These are phyloP conservation scores for Eupithecia subfuscata DNA, from an alignment of 2,888 invertebrate genomes.

Conservation along the genomic window DNA sequence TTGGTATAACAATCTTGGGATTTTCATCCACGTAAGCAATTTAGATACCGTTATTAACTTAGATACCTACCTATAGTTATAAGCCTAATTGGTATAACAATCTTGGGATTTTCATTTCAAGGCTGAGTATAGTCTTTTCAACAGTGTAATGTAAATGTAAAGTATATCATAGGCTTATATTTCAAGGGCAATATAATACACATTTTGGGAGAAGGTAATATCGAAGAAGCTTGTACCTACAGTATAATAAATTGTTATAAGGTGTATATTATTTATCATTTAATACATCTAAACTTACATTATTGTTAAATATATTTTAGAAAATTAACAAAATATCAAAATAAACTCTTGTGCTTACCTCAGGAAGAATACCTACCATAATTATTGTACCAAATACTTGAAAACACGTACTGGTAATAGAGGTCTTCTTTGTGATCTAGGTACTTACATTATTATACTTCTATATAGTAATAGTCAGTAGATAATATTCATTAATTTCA, in stretches of 20 bases:
- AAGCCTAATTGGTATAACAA: not conserved
- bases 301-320: not conserved
- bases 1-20: not conserved
- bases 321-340: not conserved
- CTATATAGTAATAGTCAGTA: not conserved
- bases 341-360: not conserved
- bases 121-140: not conserved
- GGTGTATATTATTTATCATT: not conserved
- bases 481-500: not conserved
- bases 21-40: not conserved
- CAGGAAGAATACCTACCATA: not conserved
- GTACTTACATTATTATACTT: not conserved
- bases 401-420: not conserved
- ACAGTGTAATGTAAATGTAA: not conserved
- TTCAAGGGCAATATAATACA: not conserved
- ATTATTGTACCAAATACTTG: not conserved
- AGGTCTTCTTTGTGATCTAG: not conserved
- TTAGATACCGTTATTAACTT: not conserved
- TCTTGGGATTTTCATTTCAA: not conserved
- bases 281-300: not conserved
- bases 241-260: not conserved
- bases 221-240: not conserved
- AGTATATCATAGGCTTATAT: not conserved
- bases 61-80: not conserved
- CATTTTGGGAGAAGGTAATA: not conserved